phyloP scores from a whole-genome alignment of 2,113 vertebrate genomes.

The Periophthalmodon schlosseri region DNA sequence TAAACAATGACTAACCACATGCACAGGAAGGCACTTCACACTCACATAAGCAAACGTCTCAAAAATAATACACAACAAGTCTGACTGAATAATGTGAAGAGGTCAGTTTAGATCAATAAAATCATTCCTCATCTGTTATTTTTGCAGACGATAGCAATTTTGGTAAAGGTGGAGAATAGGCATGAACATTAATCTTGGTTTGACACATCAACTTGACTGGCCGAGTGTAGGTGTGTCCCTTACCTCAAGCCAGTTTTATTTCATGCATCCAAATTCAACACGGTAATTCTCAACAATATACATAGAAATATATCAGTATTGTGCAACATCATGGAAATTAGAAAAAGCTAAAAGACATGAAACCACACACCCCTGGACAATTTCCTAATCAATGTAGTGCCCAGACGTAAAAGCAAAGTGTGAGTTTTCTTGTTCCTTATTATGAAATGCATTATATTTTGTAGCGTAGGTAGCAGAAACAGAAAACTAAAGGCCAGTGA shows the following conservation, averaged over 20 bases:
- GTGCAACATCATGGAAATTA: not conserved
- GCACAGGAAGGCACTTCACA: slow-evolving; percentile 42
- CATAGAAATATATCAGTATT: not conserved
- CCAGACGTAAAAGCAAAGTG: not conserved
- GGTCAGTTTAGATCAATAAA: not conserved
- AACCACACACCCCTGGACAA: too few species aligned
- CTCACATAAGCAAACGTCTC: slow-evolving; percentile 19
- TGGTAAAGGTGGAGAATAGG: not conserved
- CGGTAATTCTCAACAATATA: not conserved
- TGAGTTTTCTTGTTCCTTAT: too few species aligned
- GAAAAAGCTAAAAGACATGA: not conserved
- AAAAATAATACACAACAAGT: not conserved
- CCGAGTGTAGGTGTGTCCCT: not conserved
- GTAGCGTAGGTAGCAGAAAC: not conserved
- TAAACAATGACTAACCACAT: slow-evolving; percentile 41
- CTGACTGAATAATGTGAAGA: not conserved
- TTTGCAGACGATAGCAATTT: not conserved
- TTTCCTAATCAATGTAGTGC: not conserved
- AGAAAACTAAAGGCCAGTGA: not conserved
- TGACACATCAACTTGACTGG: not conserved
- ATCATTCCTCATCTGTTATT: not conserved
- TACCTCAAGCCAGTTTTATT: not conserved
- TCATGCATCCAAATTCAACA: not conserved
- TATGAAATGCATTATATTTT: not conserved
- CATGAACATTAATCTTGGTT: not conserved